Conservation (phyloP, 2,888 invertebrate genomes). For the Microctonus hyperodae region DNA sequence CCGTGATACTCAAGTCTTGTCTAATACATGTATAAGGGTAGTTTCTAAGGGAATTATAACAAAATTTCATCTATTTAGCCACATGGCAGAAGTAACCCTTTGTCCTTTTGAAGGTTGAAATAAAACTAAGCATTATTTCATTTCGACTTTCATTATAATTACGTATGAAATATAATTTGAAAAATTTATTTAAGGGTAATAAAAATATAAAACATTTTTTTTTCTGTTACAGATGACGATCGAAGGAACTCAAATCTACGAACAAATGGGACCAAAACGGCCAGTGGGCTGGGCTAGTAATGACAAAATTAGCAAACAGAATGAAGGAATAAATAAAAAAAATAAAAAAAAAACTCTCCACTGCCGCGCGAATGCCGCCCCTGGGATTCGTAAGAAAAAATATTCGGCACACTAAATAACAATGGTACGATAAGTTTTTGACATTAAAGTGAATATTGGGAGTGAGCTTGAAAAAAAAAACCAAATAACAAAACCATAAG, state of each 20-base stretch:
- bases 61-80: background rate
- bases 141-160: background rate
- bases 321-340: constrained; percentile 6
- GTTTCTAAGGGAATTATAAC: background rate
- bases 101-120: background rate
- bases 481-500: constrained; percentile 12
- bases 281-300: constrained; percentile 64
- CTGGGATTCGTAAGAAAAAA: constrained; percentile 27
- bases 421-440: constrained; percentile 21
- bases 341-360: constrained; percentile 47
- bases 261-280: constrained; percentile 69
- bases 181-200: background rate
- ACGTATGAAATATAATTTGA: background rate
- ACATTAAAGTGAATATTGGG: constrained; percentile 27
- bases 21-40: background rate
- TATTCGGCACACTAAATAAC: constrained; percentile 14
- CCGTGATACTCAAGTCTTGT: constrained; percentile 14
- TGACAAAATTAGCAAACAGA: constrained; percentile 16
- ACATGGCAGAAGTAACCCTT: background rate
- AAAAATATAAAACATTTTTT: no score
- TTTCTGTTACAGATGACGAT: constrained; percentile 64
- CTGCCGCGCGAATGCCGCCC: constrained; percentile 49
- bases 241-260: constrained; percentile 68
- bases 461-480: background rate
- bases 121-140: background rate